phyloP scores from a whole-genome alignment of 1,140 invertebrate species.

The Bombus sibiricus region DNA sequence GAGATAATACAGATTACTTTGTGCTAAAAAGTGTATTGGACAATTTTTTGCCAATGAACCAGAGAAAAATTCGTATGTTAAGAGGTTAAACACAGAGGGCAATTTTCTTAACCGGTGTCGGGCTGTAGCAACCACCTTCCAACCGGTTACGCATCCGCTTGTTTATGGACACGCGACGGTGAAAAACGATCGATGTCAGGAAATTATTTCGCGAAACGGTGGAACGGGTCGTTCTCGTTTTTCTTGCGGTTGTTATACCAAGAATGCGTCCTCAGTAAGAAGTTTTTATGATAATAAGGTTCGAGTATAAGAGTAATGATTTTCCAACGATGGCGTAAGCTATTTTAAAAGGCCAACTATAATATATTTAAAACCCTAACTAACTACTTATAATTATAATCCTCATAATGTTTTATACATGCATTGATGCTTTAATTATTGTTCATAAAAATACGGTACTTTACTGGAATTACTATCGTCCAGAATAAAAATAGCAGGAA shows the following conservation, averaged over 20 bases:
- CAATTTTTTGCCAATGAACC: background rate
- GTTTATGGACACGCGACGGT: background rate
- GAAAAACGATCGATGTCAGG: slow-evolving; percentile 1
- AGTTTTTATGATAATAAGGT: background rate
- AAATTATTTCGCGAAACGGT: slow-evolving; percentile 20
- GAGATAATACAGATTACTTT: too few relatives aligned
- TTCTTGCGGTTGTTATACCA: background rate
- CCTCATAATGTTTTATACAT: background rate
- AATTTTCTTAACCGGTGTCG: slow-evolving; percentile 31
- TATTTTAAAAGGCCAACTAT: background rate
- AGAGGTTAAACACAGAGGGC: slow-evolving; percentile 15
- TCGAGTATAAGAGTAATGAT: background rate
- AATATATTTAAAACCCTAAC: background rate
- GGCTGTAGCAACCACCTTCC: background rate
- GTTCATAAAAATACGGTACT: background rate
- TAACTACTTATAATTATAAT: background rate
- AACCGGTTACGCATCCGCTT: slow-evolving; percentile 27
- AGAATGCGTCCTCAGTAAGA: too few relatives aligned
- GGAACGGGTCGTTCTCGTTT: background rate
- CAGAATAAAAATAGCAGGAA: background rate
- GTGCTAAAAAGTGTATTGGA: too few relatives aligned
- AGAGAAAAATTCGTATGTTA: background rate
- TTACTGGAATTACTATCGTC: background rate
- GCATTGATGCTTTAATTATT: background rate
- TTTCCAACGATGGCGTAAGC: background rate